Conservation (phyloP, 2,797 vertebrate species). For the Cossypha polioptera region DNA sequence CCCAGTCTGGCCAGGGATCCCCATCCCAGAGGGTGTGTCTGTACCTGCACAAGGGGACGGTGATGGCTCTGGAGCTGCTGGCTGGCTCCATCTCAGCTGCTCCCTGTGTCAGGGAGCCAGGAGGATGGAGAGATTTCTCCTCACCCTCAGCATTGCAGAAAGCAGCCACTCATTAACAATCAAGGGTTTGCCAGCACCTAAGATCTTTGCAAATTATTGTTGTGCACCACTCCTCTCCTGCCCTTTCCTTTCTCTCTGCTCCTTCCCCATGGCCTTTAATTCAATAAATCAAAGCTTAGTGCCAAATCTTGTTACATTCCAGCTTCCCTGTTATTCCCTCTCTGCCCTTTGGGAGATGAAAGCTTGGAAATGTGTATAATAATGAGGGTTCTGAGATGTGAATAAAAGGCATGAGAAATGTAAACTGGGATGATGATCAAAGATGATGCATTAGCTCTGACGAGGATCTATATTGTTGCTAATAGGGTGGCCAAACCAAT, state of each 20-base stretch:
- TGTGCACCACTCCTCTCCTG: neutral
- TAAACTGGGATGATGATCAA: constrained; percentile 43
- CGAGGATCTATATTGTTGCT: neutral
- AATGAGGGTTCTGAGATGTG: constrained; percentile 2
- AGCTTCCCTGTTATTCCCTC: neutral
- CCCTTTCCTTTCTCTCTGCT: constrained; percentile 10
- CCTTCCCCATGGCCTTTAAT: constrained; percentile 18
- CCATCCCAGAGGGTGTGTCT: accelerated
- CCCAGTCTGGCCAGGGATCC: too few species aligned
- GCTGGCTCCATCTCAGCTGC: neutral
- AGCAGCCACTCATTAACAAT: neutral
- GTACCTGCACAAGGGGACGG: accelerated
- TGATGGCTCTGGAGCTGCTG: neutral
- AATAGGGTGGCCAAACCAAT: neutral
- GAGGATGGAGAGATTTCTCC: neutral
- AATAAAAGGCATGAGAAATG: constrained; percentile 36
- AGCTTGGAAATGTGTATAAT: constrained; percentile 44
- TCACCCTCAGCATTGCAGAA: neutral
- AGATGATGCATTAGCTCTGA: constrained; percentile 29
- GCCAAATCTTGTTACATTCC: constrained; percentile 38
- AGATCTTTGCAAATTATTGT: constrained; percentile 10
- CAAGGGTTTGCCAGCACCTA: neutral
- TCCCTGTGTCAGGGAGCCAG: accelerated
- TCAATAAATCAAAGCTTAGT: constrained; percentile 58
- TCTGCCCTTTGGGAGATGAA: constrained; percentile 48